Base-by-base conservation (phyloP, 2,113 vertebrate genomes). In the Ciconia boyciana region DNA sequence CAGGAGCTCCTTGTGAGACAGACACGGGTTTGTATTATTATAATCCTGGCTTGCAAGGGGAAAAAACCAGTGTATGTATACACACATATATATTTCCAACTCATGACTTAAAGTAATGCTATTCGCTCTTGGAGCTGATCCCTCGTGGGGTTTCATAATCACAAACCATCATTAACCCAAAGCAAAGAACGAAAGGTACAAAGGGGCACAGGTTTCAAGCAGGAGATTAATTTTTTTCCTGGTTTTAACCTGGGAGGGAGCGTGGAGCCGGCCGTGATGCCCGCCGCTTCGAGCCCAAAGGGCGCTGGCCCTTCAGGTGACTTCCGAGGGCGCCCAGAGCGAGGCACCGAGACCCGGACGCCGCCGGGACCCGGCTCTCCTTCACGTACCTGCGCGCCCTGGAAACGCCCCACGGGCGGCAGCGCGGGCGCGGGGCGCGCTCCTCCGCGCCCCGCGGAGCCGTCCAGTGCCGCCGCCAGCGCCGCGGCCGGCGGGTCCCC, bases 141-240 rank as follows among this genome's bases (percentile, higher is more conserved):
- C 62, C 70, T 68, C 54, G 4, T 28, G 52, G 26, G 10, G 46
- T 85, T 95, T 91, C 90, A 95, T 60, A 91, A 96, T 65, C 79
- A 61, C 87, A 93, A 95, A 41, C 54, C 93, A 89, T 72, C 87
- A 93, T 61, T 93, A 92, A 84, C 55, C 80, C 77, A 66, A 78
- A 94, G 93, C 66, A 80, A 88, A 94, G 85, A 96, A 78, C 66
- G 51, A 14, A 94, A 70, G 79, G 90, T 95, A 92, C 85, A 95
- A 85, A 94, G 94, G 92, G 94, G 65, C 90, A 93, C 77, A 83
- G 83, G 83, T 80, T 81, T 58, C 69, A 54, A 54, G 48, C 36
- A 29, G 16, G 34, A 52, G 34, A 11, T 39, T 8, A 4, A 29
- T 43, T 68, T 54, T 49, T 26, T 15, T 5, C 6, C 7, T 4